Evolutionary conservation across 2,797 vertebrate species (phyloP).

Genomic region (Myotis myotis): DNA sequence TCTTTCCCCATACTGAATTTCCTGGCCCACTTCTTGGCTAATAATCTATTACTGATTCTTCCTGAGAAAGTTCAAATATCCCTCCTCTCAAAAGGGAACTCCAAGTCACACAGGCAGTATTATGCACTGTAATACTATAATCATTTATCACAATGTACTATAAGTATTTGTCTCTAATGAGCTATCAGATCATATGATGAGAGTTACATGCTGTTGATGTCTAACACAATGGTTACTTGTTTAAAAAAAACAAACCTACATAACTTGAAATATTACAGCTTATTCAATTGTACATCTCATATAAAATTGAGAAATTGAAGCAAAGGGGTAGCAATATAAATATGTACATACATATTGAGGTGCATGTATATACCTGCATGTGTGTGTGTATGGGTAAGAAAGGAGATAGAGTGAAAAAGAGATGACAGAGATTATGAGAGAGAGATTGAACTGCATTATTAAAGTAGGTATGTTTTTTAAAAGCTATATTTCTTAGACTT

Average conservation of each 20-base stretch:
- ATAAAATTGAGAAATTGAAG: background rate
- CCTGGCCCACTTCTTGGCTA: background rate
- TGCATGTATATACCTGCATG: rapidly evolving
- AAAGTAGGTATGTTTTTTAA: background rate
- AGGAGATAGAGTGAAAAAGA: background rate
- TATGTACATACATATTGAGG: background rate
- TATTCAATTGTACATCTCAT: background rate
- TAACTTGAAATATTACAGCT: background rate
- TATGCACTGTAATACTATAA: background rate
- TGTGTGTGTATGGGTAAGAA: background rate
- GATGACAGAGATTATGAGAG: background rate
- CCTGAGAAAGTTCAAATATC: background rate
- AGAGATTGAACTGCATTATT: background rate
- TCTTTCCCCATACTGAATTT: background rate
- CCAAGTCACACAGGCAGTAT: background rate
- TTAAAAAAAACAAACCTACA: background rate
- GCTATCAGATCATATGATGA: background rate
- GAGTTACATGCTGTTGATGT: rapidly evolving
- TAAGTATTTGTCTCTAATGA: background rate
- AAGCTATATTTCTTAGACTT: background rate
- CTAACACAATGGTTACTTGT: background rate
- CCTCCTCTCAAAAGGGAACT: background rate
- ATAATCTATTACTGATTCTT: background rate
- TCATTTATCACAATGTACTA: background rate
- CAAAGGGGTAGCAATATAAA: background rate